phyloP scores from a whole-genome alignment of 2,113 vertebrate species.

The Rhinoderma darwinii region DNA sequence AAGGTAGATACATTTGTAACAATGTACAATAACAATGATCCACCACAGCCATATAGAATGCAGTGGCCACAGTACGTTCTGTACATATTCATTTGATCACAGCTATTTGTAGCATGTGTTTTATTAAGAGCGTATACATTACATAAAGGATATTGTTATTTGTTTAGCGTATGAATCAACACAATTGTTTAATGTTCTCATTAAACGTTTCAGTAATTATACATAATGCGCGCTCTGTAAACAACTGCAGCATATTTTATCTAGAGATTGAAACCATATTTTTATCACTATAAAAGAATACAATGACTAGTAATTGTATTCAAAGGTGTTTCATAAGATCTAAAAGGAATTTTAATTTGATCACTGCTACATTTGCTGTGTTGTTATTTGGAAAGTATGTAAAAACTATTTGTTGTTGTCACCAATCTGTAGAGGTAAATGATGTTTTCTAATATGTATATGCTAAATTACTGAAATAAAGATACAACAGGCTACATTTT shows the following conservation, averaged over 20 bases:
- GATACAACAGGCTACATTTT: background rate
- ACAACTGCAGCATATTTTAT: conserved; percentile 23
- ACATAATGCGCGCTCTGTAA: conserved; percentile 21
- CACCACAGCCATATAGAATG: background rate
- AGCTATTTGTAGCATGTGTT: conserved; percentile 20
- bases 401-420: background rate
- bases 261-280: background rate
- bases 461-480: background rate
- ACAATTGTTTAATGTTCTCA: conserved; percentile 24
- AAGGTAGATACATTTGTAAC: background rate
- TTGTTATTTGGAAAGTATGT: background rate
- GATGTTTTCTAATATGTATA: background rate
- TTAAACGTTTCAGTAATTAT: conserved; percentile 21
- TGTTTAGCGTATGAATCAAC: conserved; percentile 20
- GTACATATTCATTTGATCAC: background rate
- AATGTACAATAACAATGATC: background rate
- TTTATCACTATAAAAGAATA: background rate
- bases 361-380: background rate
- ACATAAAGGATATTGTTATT: background rate
- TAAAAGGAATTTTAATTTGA: conserved; percentile 10
- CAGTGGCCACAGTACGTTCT: background rate
- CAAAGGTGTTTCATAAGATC: background rate
- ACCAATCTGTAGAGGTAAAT: background rate
- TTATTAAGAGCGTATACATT: background rate
- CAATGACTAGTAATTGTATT: background rate